phyloP scores from a whole-genome alignment of 2,797 vertebrate species.

The Knipowitschia caucasica region DNA sequence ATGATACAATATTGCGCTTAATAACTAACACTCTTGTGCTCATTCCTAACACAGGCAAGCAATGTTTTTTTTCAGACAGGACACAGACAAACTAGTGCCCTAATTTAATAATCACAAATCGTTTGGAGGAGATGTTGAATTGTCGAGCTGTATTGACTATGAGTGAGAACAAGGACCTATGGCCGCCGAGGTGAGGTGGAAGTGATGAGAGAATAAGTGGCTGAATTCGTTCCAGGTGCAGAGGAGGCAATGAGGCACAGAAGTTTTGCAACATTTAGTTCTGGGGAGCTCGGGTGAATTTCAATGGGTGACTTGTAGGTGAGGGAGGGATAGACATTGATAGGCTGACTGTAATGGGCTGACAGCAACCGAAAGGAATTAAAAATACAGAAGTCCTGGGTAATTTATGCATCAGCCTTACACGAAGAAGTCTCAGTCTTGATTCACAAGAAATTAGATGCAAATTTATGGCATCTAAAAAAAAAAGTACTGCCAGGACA shows the following conservation, averaged over 20 bases:
- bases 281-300: no score
- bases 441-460: background rate
- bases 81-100: no score
- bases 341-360: background rate
- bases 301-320: background rate
- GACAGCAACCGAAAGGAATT: background rate
- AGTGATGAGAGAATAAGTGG: background rate
- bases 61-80: no score
- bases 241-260: background rate
- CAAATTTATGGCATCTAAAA: constrained; percentile 3
- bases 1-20: no score
- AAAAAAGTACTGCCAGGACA: background rate
- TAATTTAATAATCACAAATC: no score
- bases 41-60: no score
- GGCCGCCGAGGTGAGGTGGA: background rate
- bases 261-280: no score
- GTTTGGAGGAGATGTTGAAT: no score
- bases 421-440: background rate
- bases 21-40: no score
- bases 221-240: background rate
- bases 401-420: background rate
- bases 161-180: background rate
- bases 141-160: background rate
- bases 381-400: background rate
- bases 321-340: background rate